Evolutionary conservation across 2,797 vertebrate genomes (phyloP).

Genomic region (Aeoliscus strigatus): DNA sequence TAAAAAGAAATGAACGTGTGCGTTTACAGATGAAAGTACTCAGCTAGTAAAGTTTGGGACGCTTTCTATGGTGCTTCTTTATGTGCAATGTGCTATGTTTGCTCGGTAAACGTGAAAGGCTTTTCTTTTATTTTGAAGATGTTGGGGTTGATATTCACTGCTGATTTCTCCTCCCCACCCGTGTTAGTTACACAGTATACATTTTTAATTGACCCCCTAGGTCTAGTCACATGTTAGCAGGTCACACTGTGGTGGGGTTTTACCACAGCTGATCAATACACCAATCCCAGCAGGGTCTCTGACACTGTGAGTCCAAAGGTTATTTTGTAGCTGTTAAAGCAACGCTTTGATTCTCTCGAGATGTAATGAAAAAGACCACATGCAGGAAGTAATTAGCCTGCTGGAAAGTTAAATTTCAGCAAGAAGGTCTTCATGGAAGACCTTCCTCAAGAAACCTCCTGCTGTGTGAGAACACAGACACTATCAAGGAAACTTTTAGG

Average conservation of each 20-base stretch:
- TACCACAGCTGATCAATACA: slow-evolving; percentile 56
- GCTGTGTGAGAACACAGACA: slow-evolving; percentile 38
- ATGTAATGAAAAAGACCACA: slow-evolving; percentile 40
- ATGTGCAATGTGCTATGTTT: not conserved
- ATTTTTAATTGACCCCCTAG: slow-evolving; percentile 52
- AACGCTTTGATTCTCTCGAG: slow-evolving; percentile 30
- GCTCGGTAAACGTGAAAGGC: too few relatives aligned
- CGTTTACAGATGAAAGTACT: not conserved
- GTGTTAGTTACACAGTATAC: slow-evolving; percentile 15
- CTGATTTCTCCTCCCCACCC: slow-evolving; percentile 6
- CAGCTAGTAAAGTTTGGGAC: not conserved
- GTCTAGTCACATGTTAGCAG: slow-evolving; percentile 43
- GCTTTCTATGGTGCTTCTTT: not conserved
- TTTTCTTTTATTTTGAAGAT: not conserved
- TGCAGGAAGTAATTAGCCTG: slow-evolving; percentile 59
- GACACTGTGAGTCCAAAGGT: slow-evolving; percentile 51
- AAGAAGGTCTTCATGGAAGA: slow-evolving; percentile 40
- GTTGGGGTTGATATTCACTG: too few relatives aligned
- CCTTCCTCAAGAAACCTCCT: slow-evolving; percentile 41
- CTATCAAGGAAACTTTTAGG: slow-evolving; percentile 33
- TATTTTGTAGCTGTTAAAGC: slow-evolving; percentile 42
- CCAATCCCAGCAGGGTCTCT: slow-evolving; percentile 35
- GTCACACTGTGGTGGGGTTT: slow-evolving; percentile 47
- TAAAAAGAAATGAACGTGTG: slow-evolving; percentile 17
- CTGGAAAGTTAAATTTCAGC: slow-evolving; percentile 53